A percentile compares a stretch with the other conserved stretches of the same genome.
These are phyloP conservation scores for Pelodiscus sinensis DNA, from an alignment of 2,113 vertebrate species.

Conservation along the genomic window DNA sequence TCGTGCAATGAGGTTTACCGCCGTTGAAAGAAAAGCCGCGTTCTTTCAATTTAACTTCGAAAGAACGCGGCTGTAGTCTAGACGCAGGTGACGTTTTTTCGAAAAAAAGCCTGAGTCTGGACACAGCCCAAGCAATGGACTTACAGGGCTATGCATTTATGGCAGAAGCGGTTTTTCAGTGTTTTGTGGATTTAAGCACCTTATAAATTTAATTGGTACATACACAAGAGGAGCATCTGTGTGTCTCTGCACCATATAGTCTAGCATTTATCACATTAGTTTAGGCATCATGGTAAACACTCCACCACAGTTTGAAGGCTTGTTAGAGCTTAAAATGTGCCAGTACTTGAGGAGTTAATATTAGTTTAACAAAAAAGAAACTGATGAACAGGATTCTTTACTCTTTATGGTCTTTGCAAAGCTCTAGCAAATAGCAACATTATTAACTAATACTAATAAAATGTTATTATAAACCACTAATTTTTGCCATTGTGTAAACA, in stretches of 20 bases:
- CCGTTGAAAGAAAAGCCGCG: no score
- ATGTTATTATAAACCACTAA: constrained; percentile 25
- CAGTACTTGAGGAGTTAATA: constrained; percentile 40
- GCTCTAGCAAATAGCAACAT: constrained; percentile 31
- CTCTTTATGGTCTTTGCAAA: constrained; percentile 14
- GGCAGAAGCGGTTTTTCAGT: neutral
- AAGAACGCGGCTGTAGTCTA: no score
- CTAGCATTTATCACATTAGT: neutral
- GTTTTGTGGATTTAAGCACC: neutral
- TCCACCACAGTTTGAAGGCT: neutral
- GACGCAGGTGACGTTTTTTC: no score
- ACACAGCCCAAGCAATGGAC: no score
- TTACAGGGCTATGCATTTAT: neutral
- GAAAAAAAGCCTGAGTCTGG: no score
- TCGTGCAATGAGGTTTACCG: no score
- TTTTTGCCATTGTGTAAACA: constrained; percentile 28
- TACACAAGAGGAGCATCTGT: neutral
- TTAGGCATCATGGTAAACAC: neutral
- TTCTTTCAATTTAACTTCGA: no score
- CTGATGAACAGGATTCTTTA: neutral
- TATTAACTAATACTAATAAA: constrained; percentile 46
- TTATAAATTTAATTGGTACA: neutral
- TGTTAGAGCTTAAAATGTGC: constrained; percentile 27
- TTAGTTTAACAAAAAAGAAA: neutral
- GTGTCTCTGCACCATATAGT: neutral